Conservation (phyloP, 2,113 vertebrate genomes). For the Tupaia tana region DNA sequence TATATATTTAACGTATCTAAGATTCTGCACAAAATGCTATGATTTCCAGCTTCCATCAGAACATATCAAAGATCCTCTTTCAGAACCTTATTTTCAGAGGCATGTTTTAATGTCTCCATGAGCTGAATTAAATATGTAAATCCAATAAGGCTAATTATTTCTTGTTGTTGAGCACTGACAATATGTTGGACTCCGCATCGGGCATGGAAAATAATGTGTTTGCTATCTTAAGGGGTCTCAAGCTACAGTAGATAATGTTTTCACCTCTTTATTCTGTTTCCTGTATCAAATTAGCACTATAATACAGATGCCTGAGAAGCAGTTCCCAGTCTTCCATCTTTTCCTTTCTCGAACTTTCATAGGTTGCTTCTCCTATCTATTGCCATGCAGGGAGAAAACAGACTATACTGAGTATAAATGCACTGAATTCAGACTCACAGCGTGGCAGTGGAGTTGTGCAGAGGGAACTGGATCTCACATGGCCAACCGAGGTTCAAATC, state of each 20-base stretch:
- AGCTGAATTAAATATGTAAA: conserved; percentile 64
- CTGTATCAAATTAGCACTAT: background rate
- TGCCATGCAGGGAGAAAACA: background rate
- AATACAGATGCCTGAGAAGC: background rate
- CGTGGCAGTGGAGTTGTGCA: too few species aligned
- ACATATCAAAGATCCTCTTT: conserved; percentile 43
- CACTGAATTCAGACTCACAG: background rate
- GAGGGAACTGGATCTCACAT: too few species aligned
- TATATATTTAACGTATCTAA: conserved; percentile 63
- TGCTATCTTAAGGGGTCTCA: conserved; percentile 29
- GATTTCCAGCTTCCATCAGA: conserved; percentile 53
- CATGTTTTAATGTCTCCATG: conserved; percentile 61
- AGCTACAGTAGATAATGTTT: background rate
- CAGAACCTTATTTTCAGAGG: conserved; percentile 57
- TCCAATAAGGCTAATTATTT: conserved; percentile 70
- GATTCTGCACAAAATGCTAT: conserved; percentile 30
- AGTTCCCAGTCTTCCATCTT: background rate
- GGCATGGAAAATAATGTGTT: background rate
- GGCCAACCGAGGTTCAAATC: too few species aligned
- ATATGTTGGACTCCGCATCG: conserved; percentile 52
- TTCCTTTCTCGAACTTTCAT: background rate
- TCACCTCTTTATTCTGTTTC: background rate
- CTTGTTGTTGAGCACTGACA: conserved; percentile 60
- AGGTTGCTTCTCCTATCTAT: background rate
- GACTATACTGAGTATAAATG: background rate